These are phyloP conservation scores for Chondrilla cf. caribensis DNA, from an alignment of 37 sponge, comb jelly and placozoan species.

Conservation along the genomic window DNA sequence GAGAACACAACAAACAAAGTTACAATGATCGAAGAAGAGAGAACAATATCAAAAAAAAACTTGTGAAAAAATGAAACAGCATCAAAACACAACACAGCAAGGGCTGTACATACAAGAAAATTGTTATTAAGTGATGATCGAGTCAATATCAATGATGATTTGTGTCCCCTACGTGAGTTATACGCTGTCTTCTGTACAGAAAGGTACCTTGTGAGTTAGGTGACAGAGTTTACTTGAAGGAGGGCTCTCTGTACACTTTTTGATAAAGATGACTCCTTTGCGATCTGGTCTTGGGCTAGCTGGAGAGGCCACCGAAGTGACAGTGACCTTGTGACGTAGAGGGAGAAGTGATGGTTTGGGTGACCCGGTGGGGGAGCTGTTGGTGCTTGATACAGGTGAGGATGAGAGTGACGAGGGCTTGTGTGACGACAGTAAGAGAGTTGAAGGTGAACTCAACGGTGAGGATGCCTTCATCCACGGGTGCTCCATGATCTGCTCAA, in stretches of 20 bases:
- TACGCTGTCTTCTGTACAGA: constrained; percentile 16
- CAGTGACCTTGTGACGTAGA: constrained; percentile 1
- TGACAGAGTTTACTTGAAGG: constrained; percentile 21
- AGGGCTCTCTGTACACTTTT: constrained; percentile 1
- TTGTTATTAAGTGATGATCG: neutral
- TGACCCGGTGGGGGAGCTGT: constrained; percentile 7
- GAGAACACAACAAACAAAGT: neutral
- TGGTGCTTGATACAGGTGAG: constrained; percentile 1
- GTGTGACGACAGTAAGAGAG: neutral
- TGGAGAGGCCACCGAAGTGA: neutral
- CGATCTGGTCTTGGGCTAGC: constrained; percentile 18
- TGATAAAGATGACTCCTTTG: neutral
- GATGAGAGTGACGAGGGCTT: constrained; percentile 5
- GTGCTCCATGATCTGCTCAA: constrained; percentile 68
- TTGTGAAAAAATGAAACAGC: neutral
- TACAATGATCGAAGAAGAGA: neutral
- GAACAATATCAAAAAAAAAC: neutral
- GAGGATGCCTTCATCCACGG: constrained; percentile 49
- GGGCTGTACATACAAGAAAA: neutral
- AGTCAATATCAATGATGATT: too few relatives aligned
- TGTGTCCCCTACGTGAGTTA: neutral
- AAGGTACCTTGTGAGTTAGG: neutral
- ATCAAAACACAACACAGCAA: neutral
- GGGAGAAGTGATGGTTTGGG: constrained; percentile 7
- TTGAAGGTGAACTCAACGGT: neutral